Conservation (phyloP, 2,888 invertebrate species). For the Lasioglossum oenotherae region DNA sequence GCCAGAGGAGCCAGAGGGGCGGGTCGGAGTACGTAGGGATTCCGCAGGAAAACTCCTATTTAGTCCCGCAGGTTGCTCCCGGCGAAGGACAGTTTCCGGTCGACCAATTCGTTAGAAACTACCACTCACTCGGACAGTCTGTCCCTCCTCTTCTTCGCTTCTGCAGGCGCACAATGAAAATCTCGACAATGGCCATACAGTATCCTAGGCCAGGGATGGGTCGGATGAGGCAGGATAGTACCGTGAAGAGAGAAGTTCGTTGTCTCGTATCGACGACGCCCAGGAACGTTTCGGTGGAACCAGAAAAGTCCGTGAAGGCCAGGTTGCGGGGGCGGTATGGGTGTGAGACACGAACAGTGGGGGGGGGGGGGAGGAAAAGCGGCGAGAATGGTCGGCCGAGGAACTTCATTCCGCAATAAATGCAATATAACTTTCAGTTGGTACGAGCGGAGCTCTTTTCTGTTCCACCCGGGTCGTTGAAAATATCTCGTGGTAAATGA, state of each 20-base stretch:
- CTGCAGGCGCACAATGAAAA: conserved; percentile 74
- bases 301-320: conserved; percentile 41
- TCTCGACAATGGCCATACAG: conserved; percentile 74
- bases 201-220: conserved; percentile 47
- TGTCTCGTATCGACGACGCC: conserved; percentile 63
- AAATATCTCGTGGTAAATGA: conserved; percentile 77
- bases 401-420: conserved; percentile 77
- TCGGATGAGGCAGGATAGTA: conserved; percentile 48
- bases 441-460: conserved; percentile 56
- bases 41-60: conserved; percentile 61
- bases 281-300: conserved; percentile 56
- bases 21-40: conserved; percentile 47
- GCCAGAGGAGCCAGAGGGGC: neutral
- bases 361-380: neutral
- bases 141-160: conserved; percentile 53
- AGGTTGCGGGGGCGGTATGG: neutral
- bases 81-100: conserved; percentile 70
- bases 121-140: conserved; percentile 59
- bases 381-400: conserved; percentile 53
- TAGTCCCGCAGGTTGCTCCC: conserved; percentile 59
- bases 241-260: conserved; percentile 51
- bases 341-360: neutral
- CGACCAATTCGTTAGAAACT: conserved; percentile 79
- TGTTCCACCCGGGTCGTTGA: conserved; percentile 53
- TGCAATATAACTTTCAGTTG: conserved; percentile 75